A percentile compares a stretch with the other conserved stretches of the same genome.
Conservation (phyloP, 2,888 invertebrate species). For the Acleris emargana region DNA sequence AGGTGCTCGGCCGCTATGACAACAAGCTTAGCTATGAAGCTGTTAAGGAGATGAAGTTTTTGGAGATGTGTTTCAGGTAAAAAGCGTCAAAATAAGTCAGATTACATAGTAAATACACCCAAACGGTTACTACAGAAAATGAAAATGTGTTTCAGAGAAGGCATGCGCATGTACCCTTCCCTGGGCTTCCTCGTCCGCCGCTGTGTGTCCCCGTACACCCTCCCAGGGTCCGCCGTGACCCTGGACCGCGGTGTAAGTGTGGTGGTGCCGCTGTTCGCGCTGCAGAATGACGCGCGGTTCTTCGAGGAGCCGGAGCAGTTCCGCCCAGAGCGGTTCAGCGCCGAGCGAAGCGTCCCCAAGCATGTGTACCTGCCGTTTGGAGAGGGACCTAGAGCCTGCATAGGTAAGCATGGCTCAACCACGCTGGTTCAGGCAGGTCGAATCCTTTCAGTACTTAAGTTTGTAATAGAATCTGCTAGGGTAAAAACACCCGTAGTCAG, state of each 20-base stretch:
- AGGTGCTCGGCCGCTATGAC: constrained; percentile 45
- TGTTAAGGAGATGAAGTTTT: constrained; percentile 53
- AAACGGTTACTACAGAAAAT: not conserved
- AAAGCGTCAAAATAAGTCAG: not conserved
- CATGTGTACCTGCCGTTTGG: constrained; percentile 39
- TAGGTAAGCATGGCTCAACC: constrained; percentile 22
- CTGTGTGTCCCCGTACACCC: constrained; percentile 30
- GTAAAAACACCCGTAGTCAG: too few species aligned
- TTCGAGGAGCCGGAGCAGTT: constrained; percentile 45
- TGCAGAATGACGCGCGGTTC: constrained; percentile 41
- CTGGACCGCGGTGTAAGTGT: constrained; percentile 30
- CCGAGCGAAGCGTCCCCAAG: constrained; percentile 13
- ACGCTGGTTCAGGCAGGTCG: too few species aligned
- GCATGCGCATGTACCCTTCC: constrained; percentile 33
- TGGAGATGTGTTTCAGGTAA: constrained; percentile 49
- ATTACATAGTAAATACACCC: too few species aligned
- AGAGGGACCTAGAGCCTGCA: constrained; percentile 39
- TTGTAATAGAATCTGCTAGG: too few species aligned
- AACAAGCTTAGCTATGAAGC: constrained; percentile 52
- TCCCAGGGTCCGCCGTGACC: constrained; percentile 34
- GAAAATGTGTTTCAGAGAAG: constrained; percentile 26
- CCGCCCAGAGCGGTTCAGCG: constrained; percentile 44
- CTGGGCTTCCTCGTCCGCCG: constrained; percentile 27
- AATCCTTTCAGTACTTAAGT: too few species aligned
- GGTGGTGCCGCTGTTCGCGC: constrained; percentile 30